Evolutionary conservation across 2,797 vertebrate species (phyloP), one percentile per base, ranked within the genome.

Genomic region (Remorina albescens): DNA sequence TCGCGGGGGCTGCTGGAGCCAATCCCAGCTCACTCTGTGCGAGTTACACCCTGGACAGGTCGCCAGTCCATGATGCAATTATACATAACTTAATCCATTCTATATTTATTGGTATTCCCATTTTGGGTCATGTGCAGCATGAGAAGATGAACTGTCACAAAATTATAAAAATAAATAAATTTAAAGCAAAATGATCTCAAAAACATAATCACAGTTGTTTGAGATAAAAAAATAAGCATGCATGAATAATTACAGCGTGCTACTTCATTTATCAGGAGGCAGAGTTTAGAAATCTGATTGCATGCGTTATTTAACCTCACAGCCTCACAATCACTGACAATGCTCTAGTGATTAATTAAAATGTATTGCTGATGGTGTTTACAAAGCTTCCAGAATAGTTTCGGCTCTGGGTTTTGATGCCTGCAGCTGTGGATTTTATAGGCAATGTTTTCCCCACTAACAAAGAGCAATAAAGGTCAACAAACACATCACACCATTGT

Each of bases 381-480:
- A 25, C 37, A 46, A 46, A 26, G 8, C 21, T 39, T 55, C 11
- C 3, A 54, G 0, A 13, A 28, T 16, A 54, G 6, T 30, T 12
- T 64, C 23, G 42, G 18, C 7, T 50, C 30, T 0, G 4, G 6
- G 32, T 32, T 8, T 57, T 26, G 16, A 18, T 4, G 4, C 34
- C 34, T 39, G 5, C 12, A 37, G 6, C 15, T 32, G 11, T 36
- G 60, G 7, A 16, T 62, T 62, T 4, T 9, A 7, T 36, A 26
- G 34, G 32, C 25, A 51, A 34, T 2, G 54, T 44, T 50, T 18
- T 4, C 42, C 34, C 23, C 25, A 19, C 11, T 4, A 42, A 13
- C 67, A 71, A 15, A 49, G 28, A 56, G 55, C 28, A n/a, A 6
- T 23, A 51, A 39, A 41, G 15, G 10, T 54, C 30, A 71, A n/a